Percentiles rank a stretch among this genome's conserved stretches.
phyloP scores from a whole-genome alignment of 1,140 invertebrate genomes.

The Ectropis grisescens region DNA sequence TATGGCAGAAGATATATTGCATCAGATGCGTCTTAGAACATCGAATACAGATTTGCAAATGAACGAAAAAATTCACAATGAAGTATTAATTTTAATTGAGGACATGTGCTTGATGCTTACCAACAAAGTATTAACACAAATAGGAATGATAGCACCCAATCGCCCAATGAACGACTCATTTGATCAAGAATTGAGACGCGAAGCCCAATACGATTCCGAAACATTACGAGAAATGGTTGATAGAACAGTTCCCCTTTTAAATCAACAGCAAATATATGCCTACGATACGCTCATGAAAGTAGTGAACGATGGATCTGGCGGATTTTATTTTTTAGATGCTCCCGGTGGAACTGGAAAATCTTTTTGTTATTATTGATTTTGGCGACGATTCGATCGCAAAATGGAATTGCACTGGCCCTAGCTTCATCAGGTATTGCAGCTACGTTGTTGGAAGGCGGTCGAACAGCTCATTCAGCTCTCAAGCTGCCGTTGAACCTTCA shows the following conservation, averaged over 20 bases:
- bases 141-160: constrained; percentile 34
- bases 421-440: constrained; percentile 11
- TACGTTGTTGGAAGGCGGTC: constrained; percentile 7
- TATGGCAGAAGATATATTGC: constrained; percentile 40
- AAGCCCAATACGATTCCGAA: constrained; percentile 28
- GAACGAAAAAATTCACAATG: constrained; percentile 22
- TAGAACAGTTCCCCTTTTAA: constrained; percentile 25
- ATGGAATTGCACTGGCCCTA: constrained; percentile 6
- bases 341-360: constrained; percentile 9
- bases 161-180: constrained; percentile 10
- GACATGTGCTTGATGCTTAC: constrained; percentile 14
- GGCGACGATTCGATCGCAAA: constrained; percentile 7
- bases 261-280: constrained; percentile 26
- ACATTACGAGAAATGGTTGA: constrained; percentile 19
- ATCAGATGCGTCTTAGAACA: constrained; percentile 17
- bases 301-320: constrained; percentile 19
- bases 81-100: constrained; percentile 20
- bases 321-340: constrained; percentile 32
- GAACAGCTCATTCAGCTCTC: constrained; percentile 8
- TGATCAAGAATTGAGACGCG: constrained; percentile 34
- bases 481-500: constrained; percentile 5
- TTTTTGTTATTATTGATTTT: constrained; percentile 11
- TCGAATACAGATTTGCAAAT: constrained; percentile 22
- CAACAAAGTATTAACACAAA: constrained; percentile 19
- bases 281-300: constrained; percentile 45